phyloP scores from a whole-genome alignment of 1,140 invertebrate species.

The Sycophaga agraensis region DNA sequence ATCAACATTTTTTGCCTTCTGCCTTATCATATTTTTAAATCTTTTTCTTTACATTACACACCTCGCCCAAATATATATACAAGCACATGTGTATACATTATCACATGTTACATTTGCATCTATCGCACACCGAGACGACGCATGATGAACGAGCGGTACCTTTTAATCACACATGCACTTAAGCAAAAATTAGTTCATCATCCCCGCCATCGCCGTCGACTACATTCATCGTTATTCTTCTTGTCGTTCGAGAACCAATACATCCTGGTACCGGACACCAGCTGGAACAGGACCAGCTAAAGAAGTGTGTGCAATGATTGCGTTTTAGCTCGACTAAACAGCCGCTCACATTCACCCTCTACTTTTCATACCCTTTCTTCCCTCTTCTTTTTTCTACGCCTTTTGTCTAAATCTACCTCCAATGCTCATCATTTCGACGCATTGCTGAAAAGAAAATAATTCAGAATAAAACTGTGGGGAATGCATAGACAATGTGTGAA shows the following conservation, averaged over 20 bases:
- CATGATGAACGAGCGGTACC: neutral
- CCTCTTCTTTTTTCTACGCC: too few relatives aligned
- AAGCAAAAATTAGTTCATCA: neutral
- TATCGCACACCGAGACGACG: conserved; percentile 4
- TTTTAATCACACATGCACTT: neutral
- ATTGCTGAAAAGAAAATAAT: neutral
- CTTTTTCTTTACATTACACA: neutral
- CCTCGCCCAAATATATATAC: neutral
- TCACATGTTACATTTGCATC: conserved; percentile 16
- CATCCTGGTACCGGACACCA: neutral
- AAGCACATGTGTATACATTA: conserved; percentile 5
- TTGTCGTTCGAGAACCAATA: neutral
- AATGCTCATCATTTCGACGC: neutral
- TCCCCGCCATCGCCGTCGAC: too few relatives aligned
- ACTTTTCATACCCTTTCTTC: neutral
- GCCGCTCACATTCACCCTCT: too few relatives aligned
- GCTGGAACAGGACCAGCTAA: conserved; percentile 6
- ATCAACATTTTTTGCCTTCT: neutral
- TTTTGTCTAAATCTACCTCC: too few relatives aligned
- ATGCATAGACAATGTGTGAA: neutral
- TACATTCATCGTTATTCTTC: neutral
- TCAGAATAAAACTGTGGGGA: neutral
- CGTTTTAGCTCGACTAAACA: conserved; percentile 7
- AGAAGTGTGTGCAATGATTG: conserved; percentile 6
- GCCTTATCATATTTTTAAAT: neutral